These are phyloP conservation scores for Archegozetes longisetosus DNA, from an alignment of 1,140 invertebrate genomes.

Conservation along the genomic window DNA sequence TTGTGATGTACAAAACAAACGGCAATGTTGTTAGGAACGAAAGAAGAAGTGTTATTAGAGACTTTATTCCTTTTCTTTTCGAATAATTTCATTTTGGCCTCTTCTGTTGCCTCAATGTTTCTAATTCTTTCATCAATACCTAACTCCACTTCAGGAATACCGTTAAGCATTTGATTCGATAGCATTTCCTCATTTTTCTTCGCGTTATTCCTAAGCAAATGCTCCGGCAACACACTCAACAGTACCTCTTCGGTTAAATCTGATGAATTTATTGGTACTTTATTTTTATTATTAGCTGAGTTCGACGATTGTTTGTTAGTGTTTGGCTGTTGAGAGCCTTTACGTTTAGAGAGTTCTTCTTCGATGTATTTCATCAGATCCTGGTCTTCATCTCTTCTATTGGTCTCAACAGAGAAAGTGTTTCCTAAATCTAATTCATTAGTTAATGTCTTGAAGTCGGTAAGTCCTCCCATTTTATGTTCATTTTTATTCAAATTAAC, in stretches of 20 bases:
- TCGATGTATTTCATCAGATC: slow-evolving; percentile 99
- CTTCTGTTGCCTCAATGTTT: slow-evolving; percentile 95
- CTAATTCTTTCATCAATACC: slow-evolving; percentile 96
- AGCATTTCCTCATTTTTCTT: slow-evolving; percentile 93
- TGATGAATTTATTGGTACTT: neutral
- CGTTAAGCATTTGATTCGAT: slow-evolving; percentile 98
- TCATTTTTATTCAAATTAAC: neutral
- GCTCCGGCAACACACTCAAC: slow-evolving; percentile 51
- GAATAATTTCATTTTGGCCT: slow-evolving; percentile 72
- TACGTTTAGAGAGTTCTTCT: slow-evolving; percentile 56
- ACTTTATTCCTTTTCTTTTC: slow-evolving; percentile 59
- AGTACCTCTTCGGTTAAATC: slow-evolving; percentile 29
- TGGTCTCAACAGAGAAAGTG: slow-evolving; percentile 94
- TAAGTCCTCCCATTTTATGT: slow-evolving; percentile 4
- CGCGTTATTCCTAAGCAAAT: slow-evolving; percentile 46
- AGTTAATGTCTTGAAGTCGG: slow-evolving; percentile 4
- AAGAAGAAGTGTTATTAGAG: slow-evolving; percentile 75
- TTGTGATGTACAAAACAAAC: slow-evolving; percentile 96
- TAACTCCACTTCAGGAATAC: slow-evolving; percentile 98
- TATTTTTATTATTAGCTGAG: neutral
- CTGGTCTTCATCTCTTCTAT: slow-evolving; percentile 93
- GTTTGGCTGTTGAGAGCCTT: neutral
- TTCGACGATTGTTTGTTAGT: neutral
- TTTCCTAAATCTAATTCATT: slow-evolving; percentile 60
- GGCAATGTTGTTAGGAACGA: slow-evolving; percentile 94